A percentile compares a stretch with the other conserved stretches of the same genome.
Evolutionary conservation across 1,140 invertebrate species (phyloP).

Genomic region (Caenorhabditis inopinata): DNA sequence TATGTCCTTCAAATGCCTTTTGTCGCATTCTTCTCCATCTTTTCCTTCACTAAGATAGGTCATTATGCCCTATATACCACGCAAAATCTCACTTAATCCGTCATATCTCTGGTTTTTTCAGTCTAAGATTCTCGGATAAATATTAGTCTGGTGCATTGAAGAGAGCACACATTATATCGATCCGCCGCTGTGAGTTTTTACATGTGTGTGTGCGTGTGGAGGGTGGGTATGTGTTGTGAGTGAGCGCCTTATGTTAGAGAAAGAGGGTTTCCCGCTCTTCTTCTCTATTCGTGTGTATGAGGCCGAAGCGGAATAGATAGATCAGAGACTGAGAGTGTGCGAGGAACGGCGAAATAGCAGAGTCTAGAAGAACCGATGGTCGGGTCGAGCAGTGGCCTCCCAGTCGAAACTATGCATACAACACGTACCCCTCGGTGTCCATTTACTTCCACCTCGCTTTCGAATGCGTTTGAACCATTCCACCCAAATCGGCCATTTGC

Average conservation of each 20-base stretch:
- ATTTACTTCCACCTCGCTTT: constrained; percentile 21
- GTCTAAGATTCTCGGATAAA: constrained; percentile 18
- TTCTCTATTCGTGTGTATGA: constrained; percentile 18
- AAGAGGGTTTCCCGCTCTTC: background rate
- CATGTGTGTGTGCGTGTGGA: background rate
- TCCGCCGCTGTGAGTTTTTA: background rate
- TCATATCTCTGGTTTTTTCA: background rate
- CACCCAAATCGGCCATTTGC: background rate
- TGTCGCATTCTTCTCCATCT: background rate
- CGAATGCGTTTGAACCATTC: constrained; percentile 29
- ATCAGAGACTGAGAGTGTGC: constrained; percentile 5
- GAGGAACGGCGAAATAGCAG: constrained; percentile 20
- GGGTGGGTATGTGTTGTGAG: background rate
- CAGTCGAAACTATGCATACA: constrained; percentile 32
- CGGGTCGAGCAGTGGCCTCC: constrained; percentile 31
- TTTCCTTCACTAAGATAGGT: background rate
- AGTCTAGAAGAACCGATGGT: background rate
- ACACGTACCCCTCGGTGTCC: constrained; percentile 30
- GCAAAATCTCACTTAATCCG: constrained; percentile 3
- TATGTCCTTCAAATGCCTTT: background rate
- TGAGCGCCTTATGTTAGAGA: background rate
- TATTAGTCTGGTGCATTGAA: constrained; percentile 1
- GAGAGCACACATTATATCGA: constrained; percentile 18
- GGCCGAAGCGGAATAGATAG: constrained; percentile 5
- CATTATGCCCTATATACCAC: background rate